Evolutionary conservation across 1,140 invertebrate species (phyloP), one percentile per base, ranked within the genome.

Genomic region (Hypsibius dujardini): DNA sequence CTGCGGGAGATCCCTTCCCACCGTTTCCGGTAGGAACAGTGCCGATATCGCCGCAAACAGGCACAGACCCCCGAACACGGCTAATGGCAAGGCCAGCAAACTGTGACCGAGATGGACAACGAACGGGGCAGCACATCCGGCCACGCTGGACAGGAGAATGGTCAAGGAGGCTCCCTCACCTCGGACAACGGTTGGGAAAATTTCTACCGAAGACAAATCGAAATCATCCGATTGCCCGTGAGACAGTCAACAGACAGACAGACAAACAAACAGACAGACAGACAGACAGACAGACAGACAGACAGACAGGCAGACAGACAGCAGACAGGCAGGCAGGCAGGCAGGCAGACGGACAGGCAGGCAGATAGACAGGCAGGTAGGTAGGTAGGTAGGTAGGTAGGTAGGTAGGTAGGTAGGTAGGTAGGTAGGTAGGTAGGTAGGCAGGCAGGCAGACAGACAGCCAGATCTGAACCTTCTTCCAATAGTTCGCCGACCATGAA

Each of bases 161-260:
- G 62, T 67, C 12, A 67, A 67, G 12, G 62, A 67, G 42, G 12
- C 12, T 15, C 62, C 78, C 70, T 77, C 77, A 60, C 77, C 78
- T 70, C 78, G 75, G 40, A 79, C 78, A 77, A 87, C 86, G 78
- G 85, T 87, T 78, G 76, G 87, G 82, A 74, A 88, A 0, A 81
- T 71, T 69, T 82, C 81, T 15, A 78, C 28, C 28, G 28, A 28
- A 28, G 28, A 28, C 28, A 28, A 28, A 28, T 28, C 28, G 28
- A 28, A 28, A 28, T 28, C 28, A 28, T 28, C 28, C 28, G 28
- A 28, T 28, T 28, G 28, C 28, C 28, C 28, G 28, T 28, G 28
- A 28, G 28, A 0, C 50, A 56, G n/a, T 56, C n/a, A 12, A 56
- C 7, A 56, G 62, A 3, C 12, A 28, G 28, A 28, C 28, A 28